Percentiles rank a stretch among this genome's conserved stretches.
phyloP scores from a whole-genome alignment of 2,888 invertebrate genomes.

The Nomada ruficornis region DNA sequence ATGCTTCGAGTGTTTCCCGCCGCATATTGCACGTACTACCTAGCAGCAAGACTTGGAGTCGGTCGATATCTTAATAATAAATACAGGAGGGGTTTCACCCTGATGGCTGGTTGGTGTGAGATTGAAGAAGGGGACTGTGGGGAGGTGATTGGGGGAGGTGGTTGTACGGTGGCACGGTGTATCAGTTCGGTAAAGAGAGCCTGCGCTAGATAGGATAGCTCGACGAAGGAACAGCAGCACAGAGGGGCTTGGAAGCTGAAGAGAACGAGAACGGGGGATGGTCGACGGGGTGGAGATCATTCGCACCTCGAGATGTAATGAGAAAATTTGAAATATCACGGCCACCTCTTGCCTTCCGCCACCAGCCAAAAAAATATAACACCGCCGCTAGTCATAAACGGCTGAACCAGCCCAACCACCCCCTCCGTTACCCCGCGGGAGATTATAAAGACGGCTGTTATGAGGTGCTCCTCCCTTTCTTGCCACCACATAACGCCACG shows the following conservation, averaged over 20 bases:
- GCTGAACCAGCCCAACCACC: slow-evolving; percentile 76
- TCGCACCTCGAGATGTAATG: slow-evolving; percentile 84
- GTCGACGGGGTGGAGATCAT: slow-evolving; percentile 76
- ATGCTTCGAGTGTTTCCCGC: slow-evolving; percentile 66
- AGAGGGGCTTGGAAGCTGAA: slow-evolving; percentile 38
- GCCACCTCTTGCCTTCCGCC: slow-evolving; percentile 66
- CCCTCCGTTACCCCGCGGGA: slow-evolving; percentile 62
- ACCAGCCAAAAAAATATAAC: slow-evolving; percentile 74
- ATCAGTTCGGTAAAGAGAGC: slow-evolving; percentile 61
- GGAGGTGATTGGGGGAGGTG: slow-evolving; percentile 74
- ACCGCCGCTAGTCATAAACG: slow-evolving; percentile 80
- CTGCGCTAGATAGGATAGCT: slow-evolving; percentile 62
- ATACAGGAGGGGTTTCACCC: slow-evolving; percentile 81
- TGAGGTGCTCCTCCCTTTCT: slow-evolving; percentile 68
- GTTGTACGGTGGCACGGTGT: slow-evolving; percentile 66
- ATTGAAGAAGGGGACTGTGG: slow-evolving; percentile 79
- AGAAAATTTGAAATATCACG: slow-evolving; percentile 84
- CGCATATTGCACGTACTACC: slow-evolving; percentile 72
- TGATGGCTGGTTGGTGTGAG: slow-evolving; percentile 82
- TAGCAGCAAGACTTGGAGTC: slow-evolving; percentile 77
- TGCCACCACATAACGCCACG: slow-evolving; percentile 55
- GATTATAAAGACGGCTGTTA: slow-evolving; percentile 77
- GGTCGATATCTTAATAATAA: slow-evolving; percentile 85
- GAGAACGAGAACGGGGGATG: slow-evolving; percentile 49
- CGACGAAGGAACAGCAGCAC: slow-evolving; percentile 26